Conservation (phyloP, 2,113 vertebrate genomes). For the Diphyllodes magnificus region DNA sequence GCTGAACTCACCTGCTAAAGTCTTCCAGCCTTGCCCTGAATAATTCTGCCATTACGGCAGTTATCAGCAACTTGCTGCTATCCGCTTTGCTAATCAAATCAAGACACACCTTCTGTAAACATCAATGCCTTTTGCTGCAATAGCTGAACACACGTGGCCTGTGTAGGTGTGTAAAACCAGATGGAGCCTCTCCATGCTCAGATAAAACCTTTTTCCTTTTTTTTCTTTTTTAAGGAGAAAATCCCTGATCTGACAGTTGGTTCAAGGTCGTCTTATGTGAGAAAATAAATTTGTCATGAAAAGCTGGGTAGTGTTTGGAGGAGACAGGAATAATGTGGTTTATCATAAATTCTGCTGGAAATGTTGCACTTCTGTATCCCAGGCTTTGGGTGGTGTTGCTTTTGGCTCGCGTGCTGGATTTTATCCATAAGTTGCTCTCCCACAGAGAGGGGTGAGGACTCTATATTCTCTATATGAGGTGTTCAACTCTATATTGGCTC, state of each 20-base stretch:
- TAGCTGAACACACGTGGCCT: fast-evolving
- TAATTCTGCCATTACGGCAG: fast-evolving
- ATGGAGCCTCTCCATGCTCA: background rate
- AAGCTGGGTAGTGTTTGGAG: background rate
- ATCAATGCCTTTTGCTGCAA: background rate
- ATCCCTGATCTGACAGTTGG: background rate
- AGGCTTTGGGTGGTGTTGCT: background rate
- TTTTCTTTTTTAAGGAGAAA: background rate
- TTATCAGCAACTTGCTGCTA: background rate
- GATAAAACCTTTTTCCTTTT: background rate
- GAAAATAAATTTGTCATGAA: background rate
- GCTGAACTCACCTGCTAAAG: fast-evolving
- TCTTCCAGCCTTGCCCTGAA: fast-evolving
- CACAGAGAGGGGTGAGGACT: background rate
- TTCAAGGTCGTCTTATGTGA: background rate
- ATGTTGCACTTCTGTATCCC: fast-evolving
- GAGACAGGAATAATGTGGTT: background rate
- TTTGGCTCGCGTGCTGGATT: fast-evolving
- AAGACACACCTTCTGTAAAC: background rate
- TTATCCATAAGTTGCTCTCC: background rate
- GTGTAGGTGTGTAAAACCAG: background rate
- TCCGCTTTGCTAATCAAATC: background rate
- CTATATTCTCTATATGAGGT: too few relatives aligned
- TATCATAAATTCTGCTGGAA: background rate
- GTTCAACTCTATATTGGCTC: fast-evolving